Base-by-base conservation (phyloP, 1,140 invertebrate genomes). In the Drosophila equinoxialis region DNA sequence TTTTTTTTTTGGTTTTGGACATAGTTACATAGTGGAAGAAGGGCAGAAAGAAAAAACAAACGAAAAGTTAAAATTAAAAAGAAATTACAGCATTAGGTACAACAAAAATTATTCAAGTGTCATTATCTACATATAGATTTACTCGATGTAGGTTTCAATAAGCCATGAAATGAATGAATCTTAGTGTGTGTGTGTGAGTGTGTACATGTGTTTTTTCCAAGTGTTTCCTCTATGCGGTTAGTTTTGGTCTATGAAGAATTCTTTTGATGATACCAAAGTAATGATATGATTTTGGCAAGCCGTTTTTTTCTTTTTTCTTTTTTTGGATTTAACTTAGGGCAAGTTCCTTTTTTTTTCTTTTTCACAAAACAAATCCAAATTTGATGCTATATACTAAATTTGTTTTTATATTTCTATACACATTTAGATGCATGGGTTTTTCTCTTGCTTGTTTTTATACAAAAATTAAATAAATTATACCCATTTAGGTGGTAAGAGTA, bases 21-120 rank as follows among this genome's bases (percentile, higher is more conserved):
- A 30, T 30, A 30, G 30, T 30, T 30, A 86, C 77, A 87, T 79
- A 65, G 23, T 57, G 51, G 55, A 68, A 79, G 55, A 68, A 79
- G 70, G 59, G 84, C 69, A 78, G 85, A 84, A 89, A 87, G 84
- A 79, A 86, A 84, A 81, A 79, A 51, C 33, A 81, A 75, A 66
- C 77, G 80, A 90, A 87, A 87, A 86, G 77, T 83, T 81, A 90
- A 85, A 65, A 87, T 83, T 81, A 90, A 85, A 65, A 87, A 90
- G 84, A 87, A 85, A 85, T 90, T 90, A 90, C 85, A 76, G 84
- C 85, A 89, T 89, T 89, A 89, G 84, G 85, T 85, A 89, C 85
- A 84, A 51, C 45, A 51, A 11, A 51, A 80, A 80, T 83, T 77
- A 77, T 80, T 89, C 77, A 62, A 73, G 63, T 81, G 67, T 87